Base-by-base conservation (phyloP, 2,113 vertebrate genomes). In the Struthio camelus region DNA sequence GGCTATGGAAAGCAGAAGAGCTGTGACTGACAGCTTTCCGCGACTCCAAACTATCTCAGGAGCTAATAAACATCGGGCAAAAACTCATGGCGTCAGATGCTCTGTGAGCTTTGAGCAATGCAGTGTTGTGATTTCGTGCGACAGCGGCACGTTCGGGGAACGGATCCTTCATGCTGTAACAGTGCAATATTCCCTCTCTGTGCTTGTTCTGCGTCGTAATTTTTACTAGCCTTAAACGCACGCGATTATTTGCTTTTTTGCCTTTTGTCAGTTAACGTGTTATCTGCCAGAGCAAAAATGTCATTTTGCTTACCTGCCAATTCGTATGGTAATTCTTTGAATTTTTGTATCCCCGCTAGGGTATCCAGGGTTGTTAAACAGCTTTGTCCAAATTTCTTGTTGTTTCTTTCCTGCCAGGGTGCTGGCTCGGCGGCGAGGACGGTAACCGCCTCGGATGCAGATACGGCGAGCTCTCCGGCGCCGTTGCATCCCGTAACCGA, bases 301-400 rank as follows among this genome's bases (percentile, higher is more conserved):
- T 80, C 2, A 7, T n/a, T 90, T 71, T 54, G 70, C 76, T 90
- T 30, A 8, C 84, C 46, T 9, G 4, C 24, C 54, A 84, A 67
- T 90, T 85, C 89, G 90, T 79, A 12, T n/a, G 8, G 84, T 77
- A 93, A 93, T 93, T 85, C 87, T 75, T 42, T 50, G 54, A 65
- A 54, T 56, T 75, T 86, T 87, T 67, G 30, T 42, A 75, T 54
- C 46, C 22, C 54, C 61, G 4, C 0, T 61, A 73, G 73, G 2
- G 2, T 51, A 51, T 65, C 83, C 5, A 5, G 85, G 56, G 44
- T 50, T n/a, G 20, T 66, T 85, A 83, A 93, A 70, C 87, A 40
- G 34, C 58, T 73, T 69, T 82, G 76, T 25, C 58, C 42, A 30
- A 76, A 66, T 93, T 28, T 69, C 28, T 40, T 9, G 0, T 44